Evolutionary conservation across 2,888 invertebrate species (phyloP).

Genomic region (Parelbella ahira): DNA sequence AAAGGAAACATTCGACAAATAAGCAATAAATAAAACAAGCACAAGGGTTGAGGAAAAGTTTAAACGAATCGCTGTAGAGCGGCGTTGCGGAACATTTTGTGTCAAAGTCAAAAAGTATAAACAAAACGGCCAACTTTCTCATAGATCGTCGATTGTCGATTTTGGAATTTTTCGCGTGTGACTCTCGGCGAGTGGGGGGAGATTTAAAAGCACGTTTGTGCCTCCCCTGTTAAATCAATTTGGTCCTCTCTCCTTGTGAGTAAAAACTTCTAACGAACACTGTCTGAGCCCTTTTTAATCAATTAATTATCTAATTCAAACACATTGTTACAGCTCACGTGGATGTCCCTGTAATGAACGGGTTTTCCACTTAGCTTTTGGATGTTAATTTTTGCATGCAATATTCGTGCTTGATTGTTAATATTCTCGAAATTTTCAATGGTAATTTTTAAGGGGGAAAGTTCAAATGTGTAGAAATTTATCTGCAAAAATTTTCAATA

Average conservation of each 20-base stretch:
- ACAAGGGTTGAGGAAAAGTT: slow-evolving; percentile 17
- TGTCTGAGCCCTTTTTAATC: slow-evolving; percentile 67
- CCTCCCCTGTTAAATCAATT: slow-evolving; percentile 68
- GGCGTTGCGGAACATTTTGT: slow-evolving; percentile 14
- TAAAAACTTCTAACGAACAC: slow-evolving; percentile 72
- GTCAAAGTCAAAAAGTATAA: slow-evolving; percentile 16
- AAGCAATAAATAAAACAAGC: slow-evolving; percentile 18
- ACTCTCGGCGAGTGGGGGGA: slow-evolving; percentile 31
- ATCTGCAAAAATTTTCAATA: too few relatives aligned
- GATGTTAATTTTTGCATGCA: slow-evolving; percentile 4
- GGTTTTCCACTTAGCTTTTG: slow-evolving; percentile 3
- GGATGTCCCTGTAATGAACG: slow-evolving; percentile 3
- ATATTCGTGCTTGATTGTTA: too few relatives aligned
- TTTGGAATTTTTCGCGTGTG: slow-evolving; percentile 33
- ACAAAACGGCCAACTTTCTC: slow-evolving; percentile 14
- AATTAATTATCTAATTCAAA: slow-evolving; percentile 69
- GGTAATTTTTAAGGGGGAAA: too few relatives aligned
- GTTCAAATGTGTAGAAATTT: too few relatives aligned
- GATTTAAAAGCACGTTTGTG: slow-evolving; percentile 21
- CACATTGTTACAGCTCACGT: slow-evolving; percentile 49
- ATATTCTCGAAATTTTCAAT: too few relatives aligned
- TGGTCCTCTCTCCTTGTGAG: slow-evolving; percentile 41
- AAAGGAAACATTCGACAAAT: slow-evolving; percentile 21
- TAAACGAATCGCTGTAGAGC: slow-evolving; percentile 9
- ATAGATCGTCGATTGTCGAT: slow-evolving; percentile 28